Conservation (phyloP, 2,113 vertebrate species). For the Ariopsis seemanni region DNA sequence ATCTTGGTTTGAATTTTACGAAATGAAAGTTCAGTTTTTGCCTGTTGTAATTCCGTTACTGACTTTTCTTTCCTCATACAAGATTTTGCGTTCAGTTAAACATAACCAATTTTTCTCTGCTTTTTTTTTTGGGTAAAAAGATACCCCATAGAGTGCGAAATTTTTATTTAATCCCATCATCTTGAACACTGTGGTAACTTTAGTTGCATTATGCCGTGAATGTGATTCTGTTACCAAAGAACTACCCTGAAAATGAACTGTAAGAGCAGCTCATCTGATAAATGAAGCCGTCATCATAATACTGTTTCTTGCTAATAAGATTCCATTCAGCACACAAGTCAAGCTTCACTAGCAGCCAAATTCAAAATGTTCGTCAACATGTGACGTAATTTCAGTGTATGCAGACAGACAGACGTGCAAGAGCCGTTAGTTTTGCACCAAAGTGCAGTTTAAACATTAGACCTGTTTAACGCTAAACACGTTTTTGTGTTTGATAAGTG, state of each 20-base stretch:
- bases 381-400: not conserved
- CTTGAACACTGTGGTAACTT: too few species aligned
- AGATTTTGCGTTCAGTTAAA: too few species aligned
- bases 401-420: not conserved
- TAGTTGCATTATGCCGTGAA: too few species aligned
- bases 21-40: too few species aligned
- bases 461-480: not conserved
- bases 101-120: too few species aligned
- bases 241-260: not conserved
- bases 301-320: not conserved
- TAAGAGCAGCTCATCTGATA: not conserved
- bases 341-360: not conserved
- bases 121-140: too few species aligned
- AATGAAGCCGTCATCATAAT: not conserved
- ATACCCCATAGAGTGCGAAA: too few species aligned
- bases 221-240: too few species aligned
- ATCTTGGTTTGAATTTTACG: too few species aligned
- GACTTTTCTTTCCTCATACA: too few species aligned
- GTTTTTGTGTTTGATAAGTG: not conserved
- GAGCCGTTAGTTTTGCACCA: not conserved
- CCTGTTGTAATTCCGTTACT: too few species aligned
- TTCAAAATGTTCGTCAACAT: not conserved
- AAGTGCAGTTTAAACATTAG: not conserved
- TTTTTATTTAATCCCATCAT: too few species aligned
- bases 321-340: not conserved